Evolutionary conservation across 2,797 vertebrate species (phyloP), one percentile per base, ranked within the genome.

Genomic region (Pseudomugil tenellus): DNA sequence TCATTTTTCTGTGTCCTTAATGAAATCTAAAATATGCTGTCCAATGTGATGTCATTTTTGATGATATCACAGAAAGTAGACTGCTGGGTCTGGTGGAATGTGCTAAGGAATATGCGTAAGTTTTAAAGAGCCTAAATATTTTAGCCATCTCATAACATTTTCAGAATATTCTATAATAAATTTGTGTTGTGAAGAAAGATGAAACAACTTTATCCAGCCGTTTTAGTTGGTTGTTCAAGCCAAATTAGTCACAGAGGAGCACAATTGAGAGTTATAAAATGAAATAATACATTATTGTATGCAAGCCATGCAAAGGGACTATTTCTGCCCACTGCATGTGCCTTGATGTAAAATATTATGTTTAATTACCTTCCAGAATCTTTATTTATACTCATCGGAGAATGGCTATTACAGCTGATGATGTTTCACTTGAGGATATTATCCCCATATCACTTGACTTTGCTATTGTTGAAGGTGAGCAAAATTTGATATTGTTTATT

Each of bases 381-480:
- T 96, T 98, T 6, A 70, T 98, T 52, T 98, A 95, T 74, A 93
- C 80, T 0, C 97, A 98, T 85, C 94, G 95, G 79, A 93, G 98
- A 81, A 98, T 98, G 97, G 96, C 98, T 37, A 95, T 98, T 41
- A 90, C 95, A 0, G 96, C 94, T 12, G 96, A 96, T 4, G 97
- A 98, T n/a, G 93, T 99, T 58, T 94, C 92, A n/a, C 90, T 98
- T 85, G 95, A 96, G 78, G 89, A 87, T 14, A 89, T 97, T 11
- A 83, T 98, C 52, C 96, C 96, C 0, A 84, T 99, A 81, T 92
- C 93, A 0, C 86, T 93, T 2, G 94, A 95, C 57, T 96, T 98
- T 81, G 86, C 92, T 1, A 84, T 97, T 74, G 95, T 96, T 74
- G 96, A 98, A 93, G 96, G 98, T 97, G 90, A 90, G 67, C 6